Evolutionary conservation across 92 coral and sea anemone species (phyloP), one percentile per base, ranked within the genome.

Genomic region (Paramuricea clavata): DNA sequence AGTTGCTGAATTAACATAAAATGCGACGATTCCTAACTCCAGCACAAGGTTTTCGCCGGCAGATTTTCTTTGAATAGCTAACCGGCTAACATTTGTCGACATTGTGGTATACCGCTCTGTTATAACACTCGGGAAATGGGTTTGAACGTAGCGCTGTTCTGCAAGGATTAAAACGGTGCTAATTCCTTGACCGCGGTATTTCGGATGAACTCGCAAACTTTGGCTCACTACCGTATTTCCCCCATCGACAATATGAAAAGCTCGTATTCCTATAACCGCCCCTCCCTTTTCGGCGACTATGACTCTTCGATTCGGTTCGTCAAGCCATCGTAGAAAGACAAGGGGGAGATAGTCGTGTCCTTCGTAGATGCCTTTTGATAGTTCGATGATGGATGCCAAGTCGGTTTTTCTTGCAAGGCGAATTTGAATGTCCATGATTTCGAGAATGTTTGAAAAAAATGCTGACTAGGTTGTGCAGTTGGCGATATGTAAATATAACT

Each of bases 51-150:
- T 89, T 81, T 95, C 98, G 0, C 95, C 95, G 57, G 89, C 69
- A 16, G 60, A 25, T 62, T 94, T 95, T 79, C 94, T 94, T 88
- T 94, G 98, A 31, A 95, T 92, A 43, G 98, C 95, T 35, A 95
- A 89, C 39, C 98, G 95, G 54, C 94, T 91, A 64, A 95, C 89
- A 87, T 95, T 95, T 73, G 94, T 95, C 0, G 98, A 95, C 86
- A 94, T 95, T 16, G 98, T 95, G 3, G 98, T 94, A 83, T 94
- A 95, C 69, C 98, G 95, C 87, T 95, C 98, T 68, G 95, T 91
- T 73, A 23, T 65, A 26, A 95, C 93, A 42, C 72, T 82, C 41
- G 98, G 95, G 71, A 90, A 89, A 34, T 94, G 86, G 15, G 76
- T 44, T 65, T 92, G 92, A 26, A 94, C 89, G 77, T 91, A 86